Base-by-base conservation (phyloP, 2,113 vertebrate genomes). In the Syngnathus scovelli region DNA sequence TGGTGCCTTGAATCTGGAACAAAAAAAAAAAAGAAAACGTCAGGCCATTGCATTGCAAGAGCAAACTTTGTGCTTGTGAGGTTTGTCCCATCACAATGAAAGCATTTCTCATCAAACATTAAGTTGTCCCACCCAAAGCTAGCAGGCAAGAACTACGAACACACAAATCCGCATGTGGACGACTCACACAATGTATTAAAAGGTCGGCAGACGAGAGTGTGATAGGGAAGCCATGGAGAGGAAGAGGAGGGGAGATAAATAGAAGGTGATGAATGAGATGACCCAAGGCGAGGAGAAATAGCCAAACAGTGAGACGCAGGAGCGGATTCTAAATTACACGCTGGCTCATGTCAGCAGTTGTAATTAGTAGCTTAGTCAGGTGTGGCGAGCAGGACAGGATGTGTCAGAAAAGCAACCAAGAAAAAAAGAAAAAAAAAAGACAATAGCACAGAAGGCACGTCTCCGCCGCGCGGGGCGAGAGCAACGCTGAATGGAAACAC, bases 361-460 rank as follows among this genome's bases (percentile, higher is more conserved):
- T 88, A 87, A 90, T 90, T 82, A 88, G 81, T 86, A 83, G 83
- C 77, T 85, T 88, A 84, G 85, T 85, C 79, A 88, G 85, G 88
- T 88, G 84, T 89, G 86, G 80, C 83, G 80, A 83, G 80, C 68
- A 75, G 72, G 72, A 82, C 85, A 87, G 86, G 85, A 87, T 85
- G 78, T 75, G 52, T 27, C 64, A 75, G 58, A 58, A 70, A 71
- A 68, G 66, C 69, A 75, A 75, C 78, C 62, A 55, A 74, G 48
- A 13, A 52, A 36, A 64, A 39, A 60, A 60, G 37, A 60, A 60
- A 54, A 59, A 37, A 7, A 44, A 21, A 16, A 46, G 62, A 69
- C 51, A 62, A 46, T 41, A 63, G 39, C 66, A 67, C 39, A 19
- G 21, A 15, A 38, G 44, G 38, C 74, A 78, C n/a, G 33, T 77